Evolutionary conservation across 2,797 vertebrate species (phyloP).

Genomic region (Sebastes elongatus): DNA sequence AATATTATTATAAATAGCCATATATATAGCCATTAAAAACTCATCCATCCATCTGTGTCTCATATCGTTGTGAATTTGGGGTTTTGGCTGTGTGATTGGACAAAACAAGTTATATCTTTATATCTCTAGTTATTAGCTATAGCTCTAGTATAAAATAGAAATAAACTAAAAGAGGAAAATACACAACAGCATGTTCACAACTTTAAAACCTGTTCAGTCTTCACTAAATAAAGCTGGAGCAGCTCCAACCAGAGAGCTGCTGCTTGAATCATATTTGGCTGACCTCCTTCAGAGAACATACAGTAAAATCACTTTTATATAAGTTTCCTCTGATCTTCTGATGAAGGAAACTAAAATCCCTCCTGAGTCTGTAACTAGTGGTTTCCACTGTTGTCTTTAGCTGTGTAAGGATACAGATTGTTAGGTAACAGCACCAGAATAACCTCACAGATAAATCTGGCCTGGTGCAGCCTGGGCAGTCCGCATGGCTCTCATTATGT

Average conservation of each 20-base stretch:
- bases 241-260: not conserved
- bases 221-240: not conserved
- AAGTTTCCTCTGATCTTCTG: not conserved
- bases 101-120: not conserved
- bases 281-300: not conserved
- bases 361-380: constrained; percentile 15
- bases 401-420: not conserved
- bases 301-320: not conserved
- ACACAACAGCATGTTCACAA: not conserved
- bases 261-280: not conserved
- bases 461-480: not conserved
- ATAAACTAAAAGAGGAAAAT: too few relatives aligned
- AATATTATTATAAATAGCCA: not conserved
- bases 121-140: not conserved
- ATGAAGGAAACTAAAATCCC: not conserved
- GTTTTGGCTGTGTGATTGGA: not conserved
- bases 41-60: not conserved
- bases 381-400: constrained; percentile 27
- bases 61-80: not conserved
- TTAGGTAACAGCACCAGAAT: constrained; percentile 1
- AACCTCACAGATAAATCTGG: not conserved
- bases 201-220: not conserved
- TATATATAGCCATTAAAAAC: not conserved
- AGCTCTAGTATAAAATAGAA: not conserved
- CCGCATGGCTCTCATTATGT: constrained; percentile 24